Base-by-base conservation (phyloP, 2,888 invertebrate genomes). In the Eupsilia transversa region DNA sequence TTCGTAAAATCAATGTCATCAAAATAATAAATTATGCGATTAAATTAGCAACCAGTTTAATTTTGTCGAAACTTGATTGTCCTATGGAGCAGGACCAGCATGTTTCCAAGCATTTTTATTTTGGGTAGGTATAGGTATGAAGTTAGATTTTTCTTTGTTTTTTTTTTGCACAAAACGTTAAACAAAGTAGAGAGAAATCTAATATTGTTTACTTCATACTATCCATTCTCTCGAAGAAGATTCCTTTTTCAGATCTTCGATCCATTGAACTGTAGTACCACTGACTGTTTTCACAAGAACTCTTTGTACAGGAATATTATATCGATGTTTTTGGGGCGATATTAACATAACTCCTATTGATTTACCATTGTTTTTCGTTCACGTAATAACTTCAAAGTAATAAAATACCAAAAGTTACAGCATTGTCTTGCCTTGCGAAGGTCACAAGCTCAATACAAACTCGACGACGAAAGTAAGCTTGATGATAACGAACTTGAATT, bases 311-410 rank as follows among this genome's bases (percentile, higher is more conserved):
- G 10, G 27, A 64, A 64, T 30, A 30, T 43, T 30, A 43, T 30
- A 63, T 43, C 3, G 12, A 63, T 30, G 2, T 43, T 30, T 27
- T 30, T 27, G 30, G 1, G 38, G 17, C 46, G 1, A 30, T 46
- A 46, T 46, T 59, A 46, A 59, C 30, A 49, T 74, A 67, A 35
- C 17, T 70, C 33, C n/a, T 41, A 60, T 75, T 33, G 76, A 81
- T 65, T 75, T 75, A 23, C 46, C 33, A 49, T 41, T 27, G 33
- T 41, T 65, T 61, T n/a, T 6, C 41, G 9, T 41, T 52, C 73
- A 57, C 56, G 35, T 59, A 27, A 41, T 76, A 61, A 81, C 38
- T 56, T 66, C 33, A 30, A 23, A 46, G 33, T 46, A 41, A 66
- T 74, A 74, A 65, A 74, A 49, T 56, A 2, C 10, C 10, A 14